phyloP scores from a whole-genome alignment of 2,888 invertebrate genomes.

The Hipparchia semele region DNA sequence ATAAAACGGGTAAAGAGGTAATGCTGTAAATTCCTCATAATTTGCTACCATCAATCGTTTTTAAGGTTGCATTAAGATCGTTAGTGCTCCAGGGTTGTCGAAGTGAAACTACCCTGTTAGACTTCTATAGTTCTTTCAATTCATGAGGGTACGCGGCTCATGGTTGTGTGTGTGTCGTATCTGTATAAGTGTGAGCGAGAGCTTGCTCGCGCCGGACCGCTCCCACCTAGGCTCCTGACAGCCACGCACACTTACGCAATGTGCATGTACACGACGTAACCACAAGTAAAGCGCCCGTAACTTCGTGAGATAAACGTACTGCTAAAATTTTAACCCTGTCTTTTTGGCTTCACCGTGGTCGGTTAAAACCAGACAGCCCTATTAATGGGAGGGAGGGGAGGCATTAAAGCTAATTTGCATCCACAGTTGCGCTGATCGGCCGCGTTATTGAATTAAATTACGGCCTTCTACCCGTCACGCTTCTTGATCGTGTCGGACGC shows the following conservation, averaged over 20 bases:
- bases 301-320: too few species aligned
- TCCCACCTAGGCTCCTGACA: too few species aligned
- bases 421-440: conserved; percentile 30
- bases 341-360: too few species aligned
- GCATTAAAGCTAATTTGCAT: conserved; percentile 39
- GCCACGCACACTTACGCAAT: too few species aligned
- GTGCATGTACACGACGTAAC: too few species aligned
- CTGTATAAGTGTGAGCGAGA: too few species aligned
- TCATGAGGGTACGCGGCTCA: too few species aligned
- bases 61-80: conserved; percentile 28
- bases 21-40: conserved; percentile 33
- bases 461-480: conserved; percentile 28
- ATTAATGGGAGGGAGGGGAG: conserved; percentile 25
- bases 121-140: too few species aligned
- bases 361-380: conserved; percentile 23
- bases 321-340: too few species aligned
- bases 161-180: too few species aligned
- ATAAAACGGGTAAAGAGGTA: background rate
- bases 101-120: background rate
- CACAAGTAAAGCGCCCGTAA: too few species aligned
- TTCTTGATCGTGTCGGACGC: conserved; percentile 21
- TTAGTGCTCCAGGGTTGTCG: conserved; percentile 27
- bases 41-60: conserved; percentile 33
- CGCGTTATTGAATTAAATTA: conserved; percentile 40
- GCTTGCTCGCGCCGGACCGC: too few species aligned